Conservation (phyloP, 2,888 invertebrate species). For the Trachelus troglodyta region DNA sequence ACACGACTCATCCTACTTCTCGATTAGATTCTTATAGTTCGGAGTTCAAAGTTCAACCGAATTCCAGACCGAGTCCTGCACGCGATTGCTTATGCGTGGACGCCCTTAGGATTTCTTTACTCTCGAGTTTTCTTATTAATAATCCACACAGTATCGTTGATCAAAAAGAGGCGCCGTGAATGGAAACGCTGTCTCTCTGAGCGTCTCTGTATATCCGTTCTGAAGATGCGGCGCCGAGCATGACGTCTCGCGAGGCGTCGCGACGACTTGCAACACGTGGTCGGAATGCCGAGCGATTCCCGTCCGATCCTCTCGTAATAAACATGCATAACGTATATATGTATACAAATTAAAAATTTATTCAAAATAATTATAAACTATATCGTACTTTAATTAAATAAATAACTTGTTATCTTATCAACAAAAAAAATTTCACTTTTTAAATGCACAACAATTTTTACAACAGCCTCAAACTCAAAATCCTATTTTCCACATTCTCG, state of each 20-base stretch:
- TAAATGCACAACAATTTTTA: not conserved
- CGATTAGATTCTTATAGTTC: not conserved
- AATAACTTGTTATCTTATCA: no score
- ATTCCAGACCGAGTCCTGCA: not conserved
- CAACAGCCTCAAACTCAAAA: not conserved
- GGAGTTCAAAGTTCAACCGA: not conserved
- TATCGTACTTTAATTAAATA: not conserved
- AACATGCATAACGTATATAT: not conserved
- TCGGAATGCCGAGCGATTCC: not conserved
- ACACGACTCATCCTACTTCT: not conserved
- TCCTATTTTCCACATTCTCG: not conserved
- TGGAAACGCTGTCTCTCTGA: not conserved
- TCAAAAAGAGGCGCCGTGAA: conserved; percentile 5
- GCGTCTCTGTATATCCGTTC: not conserved
- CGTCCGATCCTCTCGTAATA: not conserved
- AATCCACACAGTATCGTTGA: conserved; percentile 3
- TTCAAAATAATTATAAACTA: not conserved
- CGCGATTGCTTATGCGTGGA: not conserved
- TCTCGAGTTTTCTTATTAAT: conserved; percentile 10
- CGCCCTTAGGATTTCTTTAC: not conserved
- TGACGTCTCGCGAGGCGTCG: not conserved
- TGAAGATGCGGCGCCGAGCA: not conserved
- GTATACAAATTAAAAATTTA: not conserved
- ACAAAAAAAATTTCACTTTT: no score
- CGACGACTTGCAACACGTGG: not conserved